phyloP scores from a whole-genome alignment of 2,113 vertebrate species.

The Pithys albifrons region DNA sequence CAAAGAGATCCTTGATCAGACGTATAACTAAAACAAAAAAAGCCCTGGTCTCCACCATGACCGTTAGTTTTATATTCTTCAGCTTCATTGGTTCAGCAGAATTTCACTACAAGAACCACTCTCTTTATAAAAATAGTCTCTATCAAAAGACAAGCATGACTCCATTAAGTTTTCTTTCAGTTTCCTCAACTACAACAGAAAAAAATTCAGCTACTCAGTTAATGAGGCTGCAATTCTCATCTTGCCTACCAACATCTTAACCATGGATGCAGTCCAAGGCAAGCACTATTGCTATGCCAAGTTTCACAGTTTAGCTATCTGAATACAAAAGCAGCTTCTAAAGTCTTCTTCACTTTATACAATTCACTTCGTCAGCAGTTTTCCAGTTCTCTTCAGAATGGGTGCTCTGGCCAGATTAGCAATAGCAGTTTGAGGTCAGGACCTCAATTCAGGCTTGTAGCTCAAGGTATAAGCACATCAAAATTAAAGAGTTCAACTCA shows the following conservation, averaged over 20 bases:
- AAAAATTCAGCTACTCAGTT: not conserved
- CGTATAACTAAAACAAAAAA: not conserved
- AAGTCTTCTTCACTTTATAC: not conserved
- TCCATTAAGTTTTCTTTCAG: slow-evolving; percentile 15
- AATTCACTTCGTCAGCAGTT: slow-evolving; percentile 1
- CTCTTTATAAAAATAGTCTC: not conserved
- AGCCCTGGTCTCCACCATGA: not conserved
- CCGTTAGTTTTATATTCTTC: not conserved
- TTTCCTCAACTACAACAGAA: not conserved
- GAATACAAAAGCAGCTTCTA: slow-evolving; percentile 9
- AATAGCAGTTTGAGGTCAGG: not conserved
- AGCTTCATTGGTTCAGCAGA: not conserved
- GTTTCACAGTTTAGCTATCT: slow-evolving; percentile 28
- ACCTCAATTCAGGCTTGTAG: not conserved
- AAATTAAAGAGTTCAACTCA: not conserved
- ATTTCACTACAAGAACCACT: not conserved
- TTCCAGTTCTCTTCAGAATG: not conserved
- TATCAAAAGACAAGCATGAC: not conserved
- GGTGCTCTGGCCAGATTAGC: not conserved
- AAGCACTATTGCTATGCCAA: slow-evolving; percentile 19
- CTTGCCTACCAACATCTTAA: slow-evolving; percentile 35
- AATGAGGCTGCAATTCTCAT: slow-evolving; percentile 41
- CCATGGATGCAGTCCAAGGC: not conserved
- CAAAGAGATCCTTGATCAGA: not conserved
- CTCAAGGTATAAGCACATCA: not conserved